phyloP scores from a whole-genome alignment of 2,888 invertebrate genomes.

The Ophraella communa region DNA sequence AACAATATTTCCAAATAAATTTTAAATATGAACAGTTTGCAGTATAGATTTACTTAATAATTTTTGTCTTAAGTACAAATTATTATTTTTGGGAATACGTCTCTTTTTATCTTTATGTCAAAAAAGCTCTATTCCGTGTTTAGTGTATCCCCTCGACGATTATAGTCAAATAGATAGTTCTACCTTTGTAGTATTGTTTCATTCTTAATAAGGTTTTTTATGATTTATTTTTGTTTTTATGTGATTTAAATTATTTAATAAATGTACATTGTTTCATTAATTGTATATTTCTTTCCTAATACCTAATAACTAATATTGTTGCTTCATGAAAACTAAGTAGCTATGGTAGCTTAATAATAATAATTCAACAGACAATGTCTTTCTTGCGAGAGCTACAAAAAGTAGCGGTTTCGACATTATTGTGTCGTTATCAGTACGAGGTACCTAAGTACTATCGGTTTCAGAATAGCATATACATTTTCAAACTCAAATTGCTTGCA shows the following conservation, averaged over 20 bases:
- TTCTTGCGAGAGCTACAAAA: too few species aligned
- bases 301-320: too few species aligned
- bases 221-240: slow-evolving; percentile 47
- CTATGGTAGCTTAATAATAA: too few species aligned
- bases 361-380: too few species aligned
- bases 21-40: too few species aligned
- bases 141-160: slow-evolving; percentile 16
- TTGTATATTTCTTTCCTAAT: neutral
- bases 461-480: too few species aligned
- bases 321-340: too few species aligned
- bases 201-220: slow-evolving; percentile 39
- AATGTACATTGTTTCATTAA: slow-evolving; percentile 25
- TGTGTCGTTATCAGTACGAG: too few species aligned
- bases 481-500: too few species aligned
- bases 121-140: slow-evolving; percentile 21
- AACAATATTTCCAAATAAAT: too few species aligned
- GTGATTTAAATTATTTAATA: slow-evolving; percentile 49
- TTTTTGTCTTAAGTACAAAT: neutral
- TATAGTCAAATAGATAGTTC: slow-evolving; percentile 29
- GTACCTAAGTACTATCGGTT: too few species aligned
- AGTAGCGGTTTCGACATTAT: too few species aligned
- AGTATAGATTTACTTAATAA: neutral
- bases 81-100: neutral
- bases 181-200: slow-evolving; percentile 38
- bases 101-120: neutral